phyloP scores from a whole-genome alignment of 35 echinoderm and acorn worm genomes.

The Strongylocentrotus purpuratus region DNA sequence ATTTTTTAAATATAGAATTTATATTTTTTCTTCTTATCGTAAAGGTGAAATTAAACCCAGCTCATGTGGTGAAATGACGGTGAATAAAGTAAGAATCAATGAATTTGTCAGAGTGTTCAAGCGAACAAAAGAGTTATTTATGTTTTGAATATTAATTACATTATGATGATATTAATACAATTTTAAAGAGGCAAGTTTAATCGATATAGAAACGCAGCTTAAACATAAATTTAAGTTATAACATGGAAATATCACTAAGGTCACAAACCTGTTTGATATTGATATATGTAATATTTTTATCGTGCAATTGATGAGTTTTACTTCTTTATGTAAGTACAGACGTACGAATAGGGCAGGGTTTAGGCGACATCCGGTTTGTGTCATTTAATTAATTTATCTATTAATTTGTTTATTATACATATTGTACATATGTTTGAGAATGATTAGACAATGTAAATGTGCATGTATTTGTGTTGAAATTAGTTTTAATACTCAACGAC shows the following conservation, averaged over 20 bases:
- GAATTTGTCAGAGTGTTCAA: too few species aligned
- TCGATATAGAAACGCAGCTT: background rate
- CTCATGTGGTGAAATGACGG: too few species aligned
- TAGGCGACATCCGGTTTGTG: background rate
- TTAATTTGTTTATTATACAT: conserved; percentile 8
- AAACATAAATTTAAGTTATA: background rate
- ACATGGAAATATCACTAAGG: background rate
- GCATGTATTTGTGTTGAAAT: background rate
- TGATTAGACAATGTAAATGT: background rate
- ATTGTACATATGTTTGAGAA: background rate
- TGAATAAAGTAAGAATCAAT: too few species aligned
- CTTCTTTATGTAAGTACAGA: background rate
- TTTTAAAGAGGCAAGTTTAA: too few species aligned
- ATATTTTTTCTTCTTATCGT: too few species aligned
- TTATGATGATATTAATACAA: too few species aligned
- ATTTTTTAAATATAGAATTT: too few species aligned
- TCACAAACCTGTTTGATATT: background rate
- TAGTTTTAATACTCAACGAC: background rate
- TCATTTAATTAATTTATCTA: background rate
- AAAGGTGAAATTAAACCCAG: too few species aligned
- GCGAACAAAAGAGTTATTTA: too few species aligned
- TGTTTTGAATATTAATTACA: too few species aligned
- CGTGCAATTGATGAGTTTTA: background rate
- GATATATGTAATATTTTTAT: background rate
- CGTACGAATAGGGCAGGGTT: background rate